phyloP scores from a whole-genome alignment of 2,888 invertebrate genomes.

The Scaptomyza parva region DNA sequence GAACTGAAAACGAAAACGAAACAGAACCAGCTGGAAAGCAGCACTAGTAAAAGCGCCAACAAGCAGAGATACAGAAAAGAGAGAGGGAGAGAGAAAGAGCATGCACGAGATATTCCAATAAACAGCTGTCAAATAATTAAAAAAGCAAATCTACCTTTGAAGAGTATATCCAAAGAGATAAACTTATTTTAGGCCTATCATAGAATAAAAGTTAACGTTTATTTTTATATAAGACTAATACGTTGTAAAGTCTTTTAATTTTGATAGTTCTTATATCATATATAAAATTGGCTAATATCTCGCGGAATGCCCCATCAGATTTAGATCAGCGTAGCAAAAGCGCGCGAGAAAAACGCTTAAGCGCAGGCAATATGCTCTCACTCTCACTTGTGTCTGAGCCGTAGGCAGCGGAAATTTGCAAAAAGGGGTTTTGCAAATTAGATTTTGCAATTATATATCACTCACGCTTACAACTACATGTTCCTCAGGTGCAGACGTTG shows the following conservation, averaged over 20 bases:
- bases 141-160: neutral
- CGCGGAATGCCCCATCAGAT: conserved; percentile 36
- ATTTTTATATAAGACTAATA: neutral
- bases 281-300: neutral
- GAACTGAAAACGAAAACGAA: conserved; percentile 57
- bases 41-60: conserved; percentile 46
- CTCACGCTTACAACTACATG: conserved; percentile 30
- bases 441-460: conserved; percentile 56
- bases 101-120: conserved; percentile 32
- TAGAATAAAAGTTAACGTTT: neutral
- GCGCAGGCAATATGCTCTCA: conserved; percentile 29
- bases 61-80: conserved; percentile 20
- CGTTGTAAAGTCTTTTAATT: neutral
- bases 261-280: neutral
- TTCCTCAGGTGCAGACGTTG: conserved; percentile 29
- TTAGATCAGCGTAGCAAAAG: conserved; percentile 44
- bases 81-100: conserved; percentile 15
- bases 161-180: neutral
- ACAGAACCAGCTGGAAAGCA: conserved; percentile 37
- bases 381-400: conserved; percentile 28
- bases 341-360: conserved; percentile 51
- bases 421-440: conserved; percentile 59
- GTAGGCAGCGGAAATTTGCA: conserved; percentile 36
- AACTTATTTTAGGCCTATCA: neutral
- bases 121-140: conserved; percentile 9